phyloP scores from a whole-genome alignment of 2,888 invertebrate species.

The Idaea straminata region DNA sequence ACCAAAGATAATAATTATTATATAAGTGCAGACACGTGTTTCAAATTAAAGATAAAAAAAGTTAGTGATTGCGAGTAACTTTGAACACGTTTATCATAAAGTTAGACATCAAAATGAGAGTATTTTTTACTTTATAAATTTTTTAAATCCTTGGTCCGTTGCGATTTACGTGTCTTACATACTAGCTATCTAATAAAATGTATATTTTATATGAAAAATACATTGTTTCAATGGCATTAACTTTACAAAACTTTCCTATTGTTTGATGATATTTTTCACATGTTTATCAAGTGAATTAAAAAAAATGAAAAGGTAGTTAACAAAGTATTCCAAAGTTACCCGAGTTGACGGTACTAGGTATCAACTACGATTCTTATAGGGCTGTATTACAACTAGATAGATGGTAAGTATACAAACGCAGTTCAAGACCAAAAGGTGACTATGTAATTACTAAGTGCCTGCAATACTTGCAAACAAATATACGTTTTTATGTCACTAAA shows the following conservation, averaged over 20 bases:
- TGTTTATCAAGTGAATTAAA: neutral
- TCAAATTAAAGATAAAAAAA: neutral
- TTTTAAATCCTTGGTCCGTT: neutral
- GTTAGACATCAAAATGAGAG: neutral
- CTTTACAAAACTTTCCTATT: neutral
- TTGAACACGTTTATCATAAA: neutral
- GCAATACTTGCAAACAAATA: neutral
- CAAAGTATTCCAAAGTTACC: neutral
- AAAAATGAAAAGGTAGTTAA: neutral
- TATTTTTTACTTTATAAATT: neutral
- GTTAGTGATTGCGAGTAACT: neutral
- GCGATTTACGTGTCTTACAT: neutral
- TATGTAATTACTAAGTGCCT: neutral
- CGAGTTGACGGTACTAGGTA: neutral
- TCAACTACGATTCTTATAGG: neutral
- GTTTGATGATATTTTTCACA: neutral
- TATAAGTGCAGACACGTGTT: neutral
- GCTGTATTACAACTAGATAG: neutral
- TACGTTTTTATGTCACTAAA: neutral
- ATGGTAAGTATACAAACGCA: neutral
- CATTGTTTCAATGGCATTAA: neutral
- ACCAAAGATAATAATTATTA: neutral
- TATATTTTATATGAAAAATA: neutral
- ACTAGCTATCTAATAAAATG: neutral
- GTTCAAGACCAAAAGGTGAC: neutral